phyloP scores from a whole-genome alignment of 2,113 vertebrate genomes.

The Rhea americana region DNA sequence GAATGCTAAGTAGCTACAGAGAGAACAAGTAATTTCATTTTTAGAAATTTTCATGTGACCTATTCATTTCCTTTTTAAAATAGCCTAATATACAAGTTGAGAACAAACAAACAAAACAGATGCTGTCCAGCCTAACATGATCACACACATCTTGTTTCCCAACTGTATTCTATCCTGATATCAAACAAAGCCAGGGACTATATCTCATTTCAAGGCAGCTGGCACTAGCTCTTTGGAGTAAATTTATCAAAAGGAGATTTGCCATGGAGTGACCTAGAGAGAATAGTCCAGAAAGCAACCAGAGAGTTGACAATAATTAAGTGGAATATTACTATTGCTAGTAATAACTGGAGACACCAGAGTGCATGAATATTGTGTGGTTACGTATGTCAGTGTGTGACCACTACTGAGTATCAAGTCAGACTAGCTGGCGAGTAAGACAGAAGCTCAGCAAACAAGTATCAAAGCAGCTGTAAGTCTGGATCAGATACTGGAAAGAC shows the following conservation, averaged over 20 bases:
- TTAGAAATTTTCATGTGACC: not conserved
- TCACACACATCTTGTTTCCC: not conserved
- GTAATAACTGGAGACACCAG: no score
- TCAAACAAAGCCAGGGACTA: not conserved
- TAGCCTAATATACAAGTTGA: not conserved
- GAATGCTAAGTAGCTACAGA: not conserved
- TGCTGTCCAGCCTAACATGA: rapidly evolving
- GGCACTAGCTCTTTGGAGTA: not conserved
- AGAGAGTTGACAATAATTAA: not conserved
- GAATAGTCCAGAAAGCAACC: not conserved
- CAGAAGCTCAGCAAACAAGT: not conserved
- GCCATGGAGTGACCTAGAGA: not conserved
- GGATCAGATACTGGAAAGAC: not conserved
- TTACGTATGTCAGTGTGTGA: rapidly evolving
- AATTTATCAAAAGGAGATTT: not conserved
- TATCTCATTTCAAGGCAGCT: rapidly evolving
- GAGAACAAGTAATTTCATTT: not conserved
- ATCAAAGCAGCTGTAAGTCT: not conserved
- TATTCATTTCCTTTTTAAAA: rapidly evolving
- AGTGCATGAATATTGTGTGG: not conserved
- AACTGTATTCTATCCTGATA: not conserved
- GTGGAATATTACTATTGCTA: not conserved
- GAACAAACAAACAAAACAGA: not conserved
- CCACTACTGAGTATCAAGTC: not conserved
- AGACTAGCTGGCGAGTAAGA: not conserved